phyloP scores from a whole-genome alignment of 1,140 invertebrate species.

The Neotoxoptera formosana region DNA sequence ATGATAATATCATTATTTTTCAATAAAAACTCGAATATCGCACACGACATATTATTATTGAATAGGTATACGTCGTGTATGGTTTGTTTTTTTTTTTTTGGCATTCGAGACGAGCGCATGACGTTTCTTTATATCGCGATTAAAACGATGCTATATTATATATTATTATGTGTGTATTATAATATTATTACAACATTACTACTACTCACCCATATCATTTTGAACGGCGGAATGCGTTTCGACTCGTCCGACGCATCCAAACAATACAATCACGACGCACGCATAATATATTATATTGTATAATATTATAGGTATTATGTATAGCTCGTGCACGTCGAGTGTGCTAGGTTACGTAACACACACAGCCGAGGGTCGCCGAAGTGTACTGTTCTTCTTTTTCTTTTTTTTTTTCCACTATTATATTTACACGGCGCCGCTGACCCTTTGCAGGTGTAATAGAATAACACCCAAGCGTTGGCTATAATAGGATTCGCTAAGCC shows the following conservation, averaged over 20 bases:
- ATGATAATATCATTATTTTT: background rate
- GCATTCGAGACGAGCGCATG: background rate
- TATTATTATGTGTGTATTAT: too few species aligned
- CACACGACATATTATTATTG: background rate
- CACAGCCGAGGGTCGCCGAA: conserved; percentile 14
- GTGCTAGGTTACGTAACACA: conserved; percentile 38
- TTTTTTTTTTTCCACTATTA: conserved; percentile 40
- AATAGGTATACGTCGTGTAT: background rate
- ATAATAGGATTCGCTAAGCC: conserved; percentile 57
- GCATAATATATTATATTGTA: too few species aligned
- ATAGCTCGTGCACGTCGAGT: too few species aligned
- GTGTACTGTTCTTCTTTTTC: conserved; percentile 48
- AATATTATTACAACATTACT: too few species aligned
- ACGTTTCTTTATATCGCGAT: too few species aligned
- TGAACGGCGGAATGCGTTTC: background rate
- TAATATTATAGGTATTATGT: too few species aligned
- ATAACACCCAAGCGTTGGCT: conserved; percentile 54
- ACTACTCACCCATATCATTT: conserved; percentile 49
- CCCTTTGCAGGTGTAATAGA: conserved; percentile 57
- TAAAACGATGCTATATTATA: too few species aligned
- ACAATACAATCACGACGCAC: background rate
- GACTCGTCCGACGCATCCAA: conserved; percentile 33
- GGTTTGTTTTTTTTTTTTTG: background rate
- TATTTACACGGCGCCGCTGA: conserved; percentile 33
- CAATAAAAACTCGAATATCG: background rate